phyloP scores from a whole-genome alignment of 2,797 vertebrate genomes.

The Ctenosaura bakeri region DNA sequence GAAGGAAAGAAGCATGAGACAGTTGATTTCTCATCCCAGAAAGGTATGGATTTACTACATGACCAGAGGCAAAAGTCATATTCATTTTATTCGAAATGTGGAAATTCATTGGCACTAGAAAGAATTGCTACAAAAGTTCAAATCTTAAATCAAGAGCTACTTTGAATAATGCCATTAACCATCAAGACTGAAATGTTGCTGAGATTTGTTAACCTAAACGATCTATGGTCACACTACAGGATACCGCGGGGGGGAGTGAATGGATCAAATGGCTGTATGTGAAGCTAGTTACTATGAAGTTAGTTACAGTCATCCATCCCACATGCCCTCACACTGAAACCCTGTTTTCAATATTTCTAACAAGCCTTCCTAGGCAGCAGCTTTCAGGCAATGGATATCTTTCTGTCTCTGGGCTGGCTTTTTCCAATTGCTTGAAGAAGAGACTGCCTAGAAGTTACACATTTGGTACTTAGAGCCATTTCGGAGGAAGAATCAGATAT shows the following conservation, averaged over 20 bases:
- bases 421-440: not conserved
- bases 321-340: not conserved
- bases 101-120: constrained; percentile 67
- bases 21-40: constrained; percentile 49
- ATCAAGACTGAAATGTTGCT: constrained; percentile 69
- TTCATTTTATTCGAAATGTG: constrained; percentile 73
- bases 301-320: not conserved
- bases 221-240: constrained; percentile 47
- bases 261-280: not conserved
- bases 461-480: not conserved
- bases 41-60: constrained; percentile 72
- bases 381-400: not conserved
- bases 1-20: not conserved
- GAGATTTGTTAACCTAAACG: constrained; percentile 67
- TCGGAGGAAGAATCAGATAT: not conserved
- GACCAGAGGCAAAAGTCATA: constrained; percentile 66
- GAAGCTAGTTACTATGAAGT: not conserved
- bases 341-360: not conserved
- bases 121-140: constrained; percentile 74
- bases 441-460: not conserved
- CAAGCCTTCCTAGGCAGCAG: not conserved
- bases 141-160: constrained; percentile 76
- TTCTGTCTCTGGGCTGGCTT: not conserved
- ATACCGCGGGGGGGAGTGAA: not conserved
- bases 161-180: constrained; percentile 75